Evolutionary conservation across 92 coral and sea anemone species (phyloP), one percentile per base, ranked within the genome.

Genomic region (Hydrozoanthus gracilis): DNA sequence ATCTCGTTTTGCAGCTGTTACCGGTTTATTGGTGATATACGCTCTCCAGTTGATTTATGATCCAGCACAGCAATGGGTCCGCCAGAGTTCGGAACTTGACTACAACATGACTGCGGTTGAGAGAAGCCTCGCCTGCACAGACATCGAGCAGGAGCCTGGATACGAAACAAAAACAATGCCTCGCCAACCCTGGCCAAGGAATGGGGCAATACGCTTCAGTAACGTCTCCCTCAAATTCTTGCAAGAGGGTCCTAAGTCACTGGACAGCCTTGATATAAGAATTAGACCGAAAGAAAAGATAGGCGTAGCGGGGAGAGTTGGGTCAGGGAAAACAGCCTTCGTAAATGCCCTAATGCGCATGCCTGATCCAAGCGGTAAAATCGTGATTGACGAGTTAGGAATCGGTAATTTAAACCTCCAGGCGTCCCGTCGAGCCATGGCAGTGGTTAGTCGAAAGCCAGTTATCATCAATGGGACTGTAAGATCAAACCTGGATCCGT

Each of bases 291-390:
- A 93, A 55, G 98, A 94, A 78, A 92, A 95, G 92, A 75, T 96
- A 47, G 98, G 99, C 61, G 92, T 96, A 20, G 90, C 95, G 8
- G 99, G 99, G 50, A 79, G 95, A 73, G 91, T 91, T 9, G 95
- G 98, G 3, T 82, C 98, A 1, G 99, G 99, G 5, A 94, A 94
- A 66, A 88, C 94, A 17, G 90, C 98, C 0, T 66, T 94, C n/a
- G 87, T 88, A 8, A 79, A 92, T 67, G 95, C 95, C 3, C 84
- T 94, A 15, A 92, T 94, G 78, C 95, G 95, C 60, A 92, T 94
- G 98, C 94, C 95, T 27, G 98, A 92, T 49, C 71, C 91, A 18
- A 83, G 83, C 27, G 95, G 98, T 5, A 86, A 92, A 89, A 88
- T 94, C 13, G 61, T 87, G 14, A 84, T 94, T 5, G 98, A 94